phyloP scores from a whole-genome alignment of 2,797 vertebrate species.

The Oryzias sinensis region DNA sequence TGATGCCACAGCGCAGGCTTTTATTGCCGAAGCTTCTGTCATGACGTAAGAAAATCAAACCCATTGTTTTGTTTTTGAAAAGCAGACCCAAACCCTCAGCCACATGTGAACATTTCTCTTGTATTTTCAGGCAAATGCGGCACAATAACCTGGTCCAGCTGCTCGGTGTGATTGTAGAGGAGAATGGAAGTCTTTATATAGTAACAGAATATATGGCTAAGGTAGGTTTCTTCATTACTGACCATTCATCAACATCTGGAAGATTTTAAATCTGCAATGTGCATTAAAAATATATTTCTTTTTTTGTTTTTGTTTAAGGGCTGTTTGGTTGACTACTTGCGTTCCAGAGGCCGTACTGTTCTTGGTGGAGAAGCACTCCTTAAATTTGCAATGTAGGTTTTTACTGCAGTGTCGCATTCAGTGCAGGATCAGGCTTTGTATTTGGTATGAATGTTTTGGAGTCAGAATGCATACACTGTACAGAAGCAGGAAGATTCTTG shows the following conservation, averaged over 20 bases:
- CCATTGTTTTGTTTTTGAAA: background rate
- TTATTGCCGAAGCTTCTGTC: slow-evolving; percentile 93
- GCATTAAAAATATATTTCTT: background rate
- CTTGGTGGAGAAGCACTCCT: slow-evolving; percentile 88
- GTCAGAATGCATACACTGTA: no score
- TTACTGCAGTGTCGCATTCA: background rate
- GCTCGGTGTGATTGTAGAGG: slow-evolving; percentile 93
- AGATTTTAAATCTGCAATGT: background rate
- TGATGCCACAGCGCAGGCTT: slow-evolving; percentile 95
- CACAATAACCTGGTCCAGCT: slow-evolving; percentile 95
- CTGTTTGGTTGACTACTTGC: slow-evolving; percentile 94
- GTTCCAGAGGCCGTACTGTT: slow-evolving; percentile 92
- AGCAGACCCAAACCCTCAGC: background rate
- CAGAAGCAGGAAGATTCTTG: no score
- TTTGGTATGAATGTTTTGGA: background rate
- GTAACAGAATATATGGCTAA: slow-evolving; percentile 98
- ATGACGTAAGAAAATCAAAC: slow-evolving; percentile 87
- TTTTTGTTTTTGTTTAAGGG: slow-evolving; percentile 75
- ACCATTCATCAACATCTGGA: background rate
- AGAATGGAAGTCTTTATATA: slow-evolving; percentile 90
- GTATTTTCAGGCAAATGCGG: slow-evolving; percentile 85
- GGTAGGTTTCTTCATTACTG: slow-evolving; percentile 67
- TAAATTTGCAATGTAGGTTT: slow-evolving; percentile 92
- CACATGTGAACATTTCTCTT: background rate
- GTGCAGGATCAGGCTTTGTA: background rate